Conservation (phyloP, 2,113 vertebrate species). For the cattle (Bos taurus) region DNA sequence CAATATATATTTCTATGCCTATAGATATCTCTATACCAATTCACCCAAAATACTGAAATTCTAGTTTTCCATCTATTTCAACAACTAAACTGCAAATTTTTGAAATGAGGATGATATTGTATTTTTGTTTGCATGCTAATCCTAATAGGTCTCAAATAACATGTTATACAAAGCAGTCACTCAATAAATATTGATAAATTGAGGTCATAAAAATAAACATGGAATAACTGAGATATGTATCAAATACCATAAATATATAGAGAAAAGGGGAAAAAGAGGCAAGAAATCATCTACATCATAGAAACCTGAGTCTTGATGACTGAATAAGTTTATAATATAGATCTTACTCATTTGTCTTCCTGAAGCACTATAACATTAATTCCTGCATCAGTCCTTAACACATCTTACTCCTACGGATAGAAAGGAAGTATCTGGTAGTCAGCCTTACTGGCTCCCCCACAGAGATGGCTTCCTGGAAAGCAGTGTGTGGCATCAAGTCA, state of each 20-base stretch:
- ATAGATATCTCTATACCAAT: background rate
- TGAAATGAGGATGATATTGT: background rate
- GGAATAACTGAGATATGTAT: background rate
- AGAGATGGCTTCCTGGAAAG: background rate
- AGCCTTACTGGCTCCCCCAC: background rate
- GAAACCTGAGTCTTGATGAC: background rate
- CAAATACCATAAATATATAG: background rate
- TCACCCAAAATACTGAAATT: constrained; percentile 5
- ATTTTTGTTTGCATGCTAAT: constrained; percentile 1
- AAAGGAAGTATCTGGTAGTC: background rate
- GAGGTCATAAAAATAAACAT: background rate
- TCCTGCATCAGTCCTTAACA: background rate
- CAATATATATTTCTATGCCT: background rate
- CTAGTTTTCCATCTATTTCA: background rate
- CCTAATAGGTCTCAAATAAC: background rate
- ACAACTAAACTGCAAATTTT: background rate
- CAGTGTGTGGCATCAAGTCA: background rate
- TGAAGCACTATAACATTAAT: background rate
- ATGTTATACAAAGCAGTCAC: background rate
- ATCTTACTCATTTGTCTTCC: background rate
- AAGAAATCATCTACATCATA: background rate
- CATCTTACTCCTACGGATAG: background rate
- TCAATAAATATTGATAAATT: background rate
- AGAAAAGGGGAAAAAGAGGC: background rate
- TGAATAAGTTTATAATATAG: background rate